Evolutionary conservation across 2,113 vertebrate species (phyloP), one percentile per base, ranked within the genome.

Genomic region (Saccopteryx bilineata): DNA sequence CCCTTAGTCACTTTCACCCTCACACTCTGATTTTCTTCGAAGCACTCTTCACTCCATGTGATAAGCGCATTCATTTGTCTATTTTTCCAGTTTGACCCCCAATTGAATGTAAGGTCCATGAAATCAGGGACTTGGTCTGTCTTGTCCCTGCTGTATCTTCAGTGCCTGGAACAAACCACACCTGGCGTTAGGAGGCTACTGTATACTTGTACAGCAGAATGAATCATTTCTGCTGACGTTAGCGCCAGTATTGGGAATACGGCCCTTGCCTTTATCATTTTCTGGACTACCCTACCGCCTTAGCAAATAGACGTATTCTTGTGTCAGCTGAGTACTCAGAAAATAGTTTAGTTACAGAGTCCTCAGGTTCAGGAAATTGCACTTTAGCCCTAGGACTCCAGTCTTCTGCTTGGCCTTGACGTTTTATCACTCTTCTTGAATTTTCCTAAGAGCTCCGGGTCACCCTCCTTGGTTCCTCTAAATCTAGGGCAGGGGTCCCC

Each of bases 381-480:
- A 14, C 90, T 60, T 31, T 60, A 85, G 48, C 17, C 24, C 48
- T n/a, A 83, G 61, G 56, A 85, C 76, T 88, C 58, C 28, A 31
- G 90, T 46, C 28, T 28, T 96, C 60, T 52, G 28, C 61, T 71
- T 95, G 72, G 68, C 39, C 84, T 58, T 95, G 50, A 90, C 80
- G n/a, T 93, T 69, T 69, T 21, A 31, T 93, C 4, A 13, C 19
- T 48, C 17, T 31, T 39, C 52, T 60, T 33, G 60, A 74, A n/a
- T 80, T 94, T 90, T 80, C 28, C 19, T 75, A 46, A 93, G 87
- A 58, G 50, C 28, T 24, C 39, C 14, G 48, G 23, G 58, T 80
- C 52, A 72, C 23, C 54, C 48, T 39, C 61, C 74, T 89, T 56
- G 33, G 48, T 60, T 75, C 26, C 26, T 21, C 54, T 31, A 61